These are phyloP conservation scores for Drosophila nannoptera DNA, from an alignment of 1,140 invertebrate genomes.

Conservation along the genomic window DNA sequence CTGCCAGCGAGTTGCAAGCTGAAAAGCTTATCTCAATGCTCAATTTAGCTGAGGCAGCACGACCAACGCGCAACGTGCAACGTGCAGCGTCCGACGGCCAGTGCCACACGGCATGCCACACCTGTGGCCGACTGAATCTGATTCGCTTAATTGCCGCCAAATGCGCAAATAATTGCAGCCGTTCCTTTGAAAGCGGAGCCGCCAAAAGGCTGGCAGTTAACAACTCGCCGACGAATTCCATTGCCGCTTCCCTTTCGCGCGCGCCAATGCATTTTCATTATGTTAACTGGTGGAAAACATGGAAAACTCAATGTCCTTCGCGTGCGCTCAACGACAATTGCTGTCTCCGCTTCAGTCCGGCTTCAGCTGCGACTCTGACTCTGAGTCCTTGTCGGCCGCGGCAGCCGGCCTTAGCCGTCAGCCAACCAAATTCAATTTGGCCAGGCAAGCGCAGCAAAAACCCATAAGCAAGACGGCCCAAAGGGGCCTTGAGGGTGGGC, in stretches of 20 bases:
- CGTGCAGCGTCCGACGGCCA: too few species aligned
- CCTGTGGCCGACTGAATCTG: slow-evolving; percentile 50
- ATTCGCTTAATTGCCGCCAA: slow-evolving; percentile 68
- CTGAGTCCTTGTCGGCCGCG: slow-evolving; percentile 16
- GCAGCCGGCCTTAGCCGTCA: slow-evolving; percentile 56
- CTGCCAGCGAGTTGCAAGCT: not conserved
- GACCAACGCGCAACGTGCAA: too few species aligned
- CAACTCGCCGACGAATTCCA: slow-evolving; percentile 5
- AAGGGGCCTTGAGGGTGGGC: not conserved
- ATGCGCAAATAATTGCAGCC: slow-evolving; percentile 69
- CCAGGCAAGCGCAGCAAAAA: slow-evolving; percentile 17
- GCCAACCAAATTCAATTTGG: slow-evolving; percentile 74
- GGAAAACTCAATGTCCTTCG: slow-evolving; percentile 33
- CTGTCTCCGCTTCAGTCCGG: slow-evolving; percentile 11
- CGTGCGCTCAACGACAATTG: slow-evolving; percentile 62
- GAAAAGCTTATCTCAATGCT: slow-evolving; percentile 3
- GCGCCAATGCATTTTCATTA: slow-evolving; percentile 64
- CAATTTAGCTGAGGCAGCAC: slow-evolving; percentile 20
- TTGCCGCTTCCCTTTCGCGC: not conserved
- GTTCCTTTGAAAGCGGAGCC: slow-evolving; percentile 26
- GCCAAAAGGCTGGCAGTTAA: slow-evolving; percentile 1
- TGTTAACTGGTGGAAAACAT: slow-evolving; percentile 37
- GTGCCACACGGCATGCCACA: slow-evolving; percentile 32
- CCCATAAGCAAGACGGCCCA: not conserved
- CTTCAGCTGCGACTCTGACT: not conserved